These are phyloP conservation scores for Globia sparganii DNA, from an alignment of 2,888 invertebrate genomes.

Conservation along the genomic window DNA sequence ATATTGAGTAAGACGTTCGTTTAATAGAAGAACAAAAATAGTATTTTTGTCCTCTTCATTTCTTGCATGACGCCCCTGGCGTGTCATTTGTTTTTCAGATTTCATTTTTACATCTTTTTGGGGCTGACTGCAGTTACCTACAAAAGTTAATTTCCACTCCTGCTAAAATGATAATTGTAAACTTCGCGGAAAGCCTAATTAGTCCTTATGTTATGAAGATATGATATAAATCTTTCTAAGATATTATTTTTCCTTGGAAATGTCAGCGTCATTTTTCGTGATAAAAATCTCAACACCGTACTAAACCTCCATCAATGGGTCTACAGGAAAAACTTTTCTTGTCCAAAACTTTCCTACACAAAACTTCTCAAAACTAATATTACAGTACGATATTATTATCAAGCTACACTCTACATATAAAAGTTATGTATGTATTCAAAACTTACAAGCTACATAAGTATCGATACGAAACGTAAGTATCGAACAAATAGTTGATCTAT, in stretches of 20 bases:
- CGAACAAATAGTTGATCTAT: too few relatives aligned
- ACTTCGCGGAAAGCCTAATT: neutral
- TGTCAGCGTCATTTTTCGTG: neutral
- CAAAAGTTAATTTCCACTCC: neutral
- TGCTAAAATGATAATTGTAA: too few relatives aligned
- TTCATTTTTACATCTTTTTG: neutral
- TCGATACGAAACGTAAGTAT: slow-evolving; percentile 31
- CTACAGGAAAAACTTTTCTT: neutral
- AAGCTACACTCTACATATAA: neutral
- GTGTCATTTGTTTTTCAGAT: neutral
- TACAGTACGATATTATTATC: neutral
- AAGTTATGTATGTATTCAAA: slow-evolving; percentile 14
- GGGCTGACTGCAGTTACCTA: neutral
- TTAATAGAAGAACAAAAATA: neutral
- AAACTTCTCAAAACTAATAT: neutral
- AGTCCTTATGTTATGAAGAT: neutral
- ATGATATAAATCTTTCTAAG: neutral
- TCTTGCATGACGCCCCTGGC: too few relatives aligned
- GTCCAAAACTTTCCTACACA: slow-evolving; percentile 6
- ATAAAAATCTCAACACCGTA: neutral
- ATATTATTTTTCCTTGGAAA: neutral
- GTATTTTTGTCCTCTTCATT: neutral
- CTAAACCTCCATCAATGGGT: neutral
- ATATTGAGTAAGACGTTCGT: neutral
- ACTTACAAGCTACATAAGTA: slow-evolving; percentile 10